Base-by-base conservation (phyloP, 2,888 invertebrate species). In the Strigamia maritima region DNA sequence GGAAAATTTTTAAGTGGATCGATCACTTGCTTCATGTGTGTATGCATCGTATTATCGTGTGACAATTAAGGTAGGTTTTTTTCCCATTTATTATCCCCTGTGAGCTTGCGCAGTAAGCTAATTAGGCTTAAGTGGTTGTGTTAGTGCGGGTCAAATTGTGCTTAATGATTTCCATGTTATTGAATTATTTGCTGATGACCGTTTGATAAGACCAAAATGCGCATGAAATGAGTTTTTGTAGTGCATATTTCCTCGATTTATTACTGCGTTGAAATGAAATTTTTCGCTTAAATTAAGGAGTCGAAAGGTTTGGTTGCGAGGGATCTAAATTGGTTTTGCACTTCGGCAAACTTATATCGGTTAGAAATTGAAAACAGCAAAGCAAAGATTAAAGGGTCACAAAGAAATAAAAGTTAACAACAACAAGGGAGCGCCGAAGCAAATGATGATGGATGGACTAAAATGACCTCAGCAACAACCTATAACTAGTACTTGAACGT, bases 381-480 rank as follows among this genome's bases (percentile, higher is more conserved):
- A 54, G 54, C 54, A 54, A 54, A 54, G 54, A 54, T 54, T 54
- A 54, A 54, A 19, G 54, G 54, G 54, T 54, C 54, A 54, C 19
- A 54, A 54, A 54, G 54, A 19, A 54, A 54, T 54, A 54, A 54
- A 54, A 54, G 22, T 54, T 19, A 54, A 54, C 54, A 54, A 54
- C 54, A 54, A 54, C 19, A 54, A 54, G 16, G 44, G 54, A 54
- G 54, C 54, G 54, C 19, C 19, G n/a, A 54, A 19, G 54, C 54
- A 54, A 54, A 54, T 54, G 54, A 54, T 54, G 54, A 54, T 54
- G 54, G 54, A 54, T 54, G 54, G 54, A 54, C 19, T 54, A 54
- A 54, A 54, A 19, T 54, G 54, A 54, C 54, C 54, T 19, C 54
- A 54, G n/a, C 54, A 54, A 19, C 54, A 54, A 54, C 54, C 54